phyloP scores from a whole-genome alignment of 2,797 vertebrate species.

The Oceanodroma leucorhoa region DNA sequence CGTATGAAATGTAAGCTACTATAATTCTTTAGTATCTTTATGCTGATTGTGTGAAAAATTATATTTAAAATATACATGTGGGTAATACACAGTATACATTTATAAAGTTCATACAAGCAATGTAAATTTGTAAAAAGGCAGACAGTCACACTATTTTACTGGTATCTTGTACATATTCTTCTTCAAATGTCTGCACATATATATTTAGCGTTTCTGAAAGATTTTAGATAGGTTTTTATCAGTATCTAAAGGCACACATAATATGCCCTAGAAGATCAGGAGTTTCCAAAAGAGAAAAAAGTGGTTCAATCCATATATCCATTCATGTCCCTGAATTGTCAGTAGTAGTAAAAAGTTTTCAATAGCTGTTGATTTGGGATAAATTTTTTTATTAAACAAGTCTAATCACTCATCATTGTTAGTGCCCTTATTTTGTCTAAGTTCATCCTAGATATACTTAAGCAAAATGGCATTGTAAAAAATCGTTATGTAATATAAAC shows the following conservation, averaged over 20 bases:
- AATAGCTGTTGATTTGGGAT: neutral
- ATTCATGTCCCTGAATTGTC: neutral
- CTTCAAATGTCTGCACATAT: neutral
- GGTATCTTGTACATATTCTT: neutral
- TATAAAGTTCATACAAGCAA: rapidly evolving
- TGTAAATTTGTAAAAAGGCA: neutral
- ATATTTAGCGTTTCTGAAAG: neutral
- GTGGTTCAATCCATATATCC: neutral
- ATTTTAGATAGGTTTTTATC: neutral
- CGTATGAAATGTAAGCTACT: neutral
- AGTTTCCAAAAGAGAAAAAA: neutral
- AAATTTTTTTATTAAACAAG: neutral
- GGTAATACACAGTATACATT: neutral
- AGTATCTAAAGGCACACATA: neutral
- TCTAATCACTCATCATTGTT: neutral
- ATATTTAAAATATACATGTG: neutral
- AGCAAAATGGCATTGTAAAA: neutral
- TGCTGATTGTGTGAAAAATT: neutral
- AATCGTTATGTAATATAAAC: neutral
- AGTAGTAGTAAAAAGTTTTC: neutral
- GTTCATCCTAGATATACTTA: neutral
- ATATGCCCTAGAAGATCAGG: neutral
- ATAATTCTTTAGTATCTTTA: neutral
- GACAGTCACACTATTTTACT: neutral
- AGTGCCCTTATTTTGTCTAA: neutral